Base-by-base conservation (phyloP, 2,888 invertebrate genomes). In the Dusona sp. region DNA sequence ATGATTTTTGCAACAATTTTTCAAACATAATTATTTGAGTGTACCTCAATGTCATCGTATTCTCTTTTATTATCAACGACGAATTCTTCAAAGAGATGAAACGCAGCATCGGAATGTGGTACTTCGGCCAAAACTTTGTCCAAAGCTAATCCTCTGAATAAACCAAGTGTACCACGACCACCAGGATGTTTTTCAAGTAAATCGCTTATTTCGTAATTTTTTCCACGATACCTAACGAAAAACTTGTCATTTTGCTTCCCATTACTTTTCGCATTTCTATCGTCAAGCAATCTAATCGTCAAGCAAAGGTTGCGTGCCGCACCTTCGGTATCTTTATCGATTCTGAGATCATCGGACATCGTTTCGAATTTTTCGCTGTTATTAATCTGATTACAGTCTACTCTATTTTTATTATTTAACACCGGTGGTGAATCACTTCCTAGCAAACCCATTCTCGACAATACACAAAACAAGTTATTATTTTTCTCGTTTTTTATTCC, bases 141-240 rank as follows among this genome's bases (percentile, higher is more conserved):
- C 48, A 97, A 93, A 77, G 95, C 95, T 90, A 95, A 95, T 6
- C 95, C 95, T 90, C 95, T 94, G 89, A 95, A 96, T n/a, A 93
- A 93, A 88, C 95, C 94, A 0, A 97, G 93, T 1, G 96, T 96
- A 90, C 96, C 96, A 0, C 95, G 92, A 0, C 97, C 97, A 0
- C 97, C 97, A 0, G 97, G 97, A 93, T 97, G 97, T 90, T 97
- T 96, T 77, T 95, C 95, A 75, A 97, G 90, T 91, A 97, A 97
- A 51, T 95, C 93, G 70, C 95, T 94, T 79, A 97, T 94, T 91
- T 97, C 96, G 93, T 97, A 97, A 73, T 93, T 93, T 54, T 95
- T 94, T 11, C 93, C 93, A 11, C 91, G 90, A 91, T 95, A 94
- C 33, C 92, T 93, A 3, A 95, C 94, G 16, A 94, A 88, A 89